phyloP scores from a whole-genome alignment of 2,113 vertebrate species.

The Dolichallabes microphthalmus region DNA sequence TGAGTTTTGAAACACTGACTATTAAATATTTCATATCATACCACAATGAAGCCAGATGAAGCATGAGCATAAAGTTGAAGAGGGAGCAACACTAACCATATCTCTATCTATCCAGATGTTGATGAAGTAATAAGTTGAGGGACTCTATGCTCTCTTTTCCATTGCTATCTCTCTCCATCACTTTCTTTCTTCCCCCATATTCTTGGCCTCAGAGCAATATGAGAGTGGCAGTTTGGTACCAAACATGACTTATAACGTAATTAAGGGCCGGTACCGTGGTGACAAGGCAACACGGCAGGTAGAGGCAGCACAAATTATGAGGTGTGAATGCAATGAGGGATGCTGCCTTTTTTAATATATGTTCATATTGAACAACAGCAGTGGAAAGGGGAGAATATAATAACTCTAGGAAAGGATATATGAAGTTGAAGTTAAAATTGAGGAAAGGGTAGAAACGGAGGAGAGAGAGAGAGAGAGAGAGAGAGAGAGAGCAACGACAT shows the following conservation, averaged over 20 bases:
- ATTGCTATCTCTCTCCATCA: slow-evolving; percentile 57
- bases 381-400: slow-evolving; percentile 47
- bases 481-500: slow-evolving; percentile 29
- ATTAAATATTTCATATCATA: slow-evolving; percentile 59
- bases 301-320: slow-evolving; percentile 62
- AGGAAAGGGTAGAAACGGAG: not conserved
- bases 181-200: slow-evolving; percentile 26
- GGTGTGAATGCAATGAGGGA: slow-evolving; percentile 62
- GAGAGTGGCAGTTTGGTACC: slow-evolving; percentile 71
- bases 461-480: slow-evolving; percentile 32
- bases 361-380: slow-evolving; percentile 50
- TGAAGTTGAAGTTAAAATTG: slow-evolving; percentile 25
- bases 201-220: slow-evolving; percentile 37
- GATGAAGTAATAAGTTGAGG: slow-evolving; percentile 59
- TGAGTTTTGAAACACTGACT: slow-evolving; percentile 56
- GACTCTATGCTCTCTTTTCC: slow-evolving; percentile 56
- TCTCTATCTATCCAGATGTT: slow-evolving; percentile 61
- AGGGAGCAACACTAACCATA: slow-evolving; percentile 43
- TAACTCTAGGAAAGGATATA: slow-evolving; percentile 49
- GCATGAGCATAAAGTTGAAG: slow-evolving; percentile 60
- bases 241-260: slow-evolving; percentile 76
- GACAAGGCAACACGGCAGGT: slow-evolving; percentile 71
- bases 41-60: slow-evolving; percentile 44
- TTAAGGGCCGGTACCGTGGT: slow-evolving; percentile 69
- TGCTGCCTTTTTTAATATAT: slow-evolving; percentile 50